Base-by-base conservation (phyloP, 1,140 invertebrate species). In the Drosophila pectinifera region DNA sequence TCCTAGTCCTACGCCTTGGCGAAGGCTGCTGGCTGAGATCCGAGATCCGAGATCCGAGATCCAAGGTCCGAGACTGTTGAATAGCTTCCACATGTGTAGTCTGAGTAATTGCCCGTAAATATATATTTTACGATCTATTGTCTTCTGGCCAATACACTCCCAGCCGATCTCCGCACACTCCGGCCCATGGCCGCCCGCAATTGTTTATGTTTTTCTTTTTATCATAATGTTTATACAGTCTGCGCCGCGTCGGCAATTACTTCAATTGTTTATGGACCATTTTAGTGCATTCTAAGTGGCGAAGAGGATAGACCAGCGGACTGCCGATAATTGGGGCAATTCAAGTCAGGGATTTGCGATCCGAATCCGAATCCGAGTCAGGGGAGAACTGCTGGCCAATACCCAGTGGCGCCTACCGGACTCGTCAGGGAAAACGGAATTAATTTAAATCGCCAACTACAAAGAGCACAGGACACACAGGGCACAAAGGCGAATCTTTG, bases 281-380 rank as follows among this genome's bases (percentile, higher is more conserved):
- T 39, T 72, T 45, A 72, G 51, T 72, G 68, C 51, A 70, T 70
- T 70, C 26, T 5, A 57, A 70, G 49, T 57, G 64, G 18, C 24
- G 26, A 70, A 16, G 20, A 24, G 41, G 18, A 54, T 5, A 46
- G 31, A 45, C n/a, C 64, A 64, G n/a, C 2, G 5, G 22, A n/a
- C 14, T n/a, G 11, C n/a, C n/a, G n/a, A n/a, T n/a, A n/a, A n/a
- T n/a, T n/a, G n/a, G n/a, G n/a, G n/a, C 22, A 8, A 38, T 36
- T 64, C 3, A n/a, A 26, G 11, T 48, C 22, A 10, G 7, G 14
- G 55, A 59, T 49, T 61, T 67, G 43, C 24, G 42, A 48, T 46
- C 41, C 42, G 36, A 0, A 48, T 46, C 41, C 42, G 36, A 0
- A 49, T 16, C n/a, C 2, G 7, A 31, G 16, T 49, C 20, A 13